Evolutionary conservation across 1,140 invertebrate species (phyloP).

Genomic region (Carposina sasakii): DNA sequence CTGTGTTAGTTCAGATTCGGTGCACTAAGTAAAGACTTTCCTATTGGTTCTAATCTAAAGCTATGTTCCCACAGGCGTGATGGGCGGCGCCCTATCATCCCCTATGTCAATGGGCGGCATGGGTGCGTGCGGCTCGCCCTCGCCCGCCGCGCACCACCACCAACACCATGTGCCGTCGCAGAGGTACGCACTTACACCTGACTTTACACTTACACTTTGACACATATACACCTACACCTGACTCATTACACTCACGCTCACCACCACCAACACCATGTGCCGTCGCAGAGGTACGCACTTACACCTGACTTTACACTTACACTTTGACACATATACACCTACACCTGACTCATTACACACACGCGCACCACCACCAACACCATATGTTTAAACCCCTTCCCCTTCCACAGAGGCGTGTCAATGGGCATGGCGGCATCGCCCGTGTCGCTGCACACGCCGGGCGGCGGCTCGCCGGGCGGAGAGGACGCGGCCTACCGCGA

Average conservation of each 20-base stretch:
- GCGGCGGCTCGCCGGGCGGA: conserved; percentile 77
- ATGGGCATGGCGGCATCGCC: conserved; percentile 84
- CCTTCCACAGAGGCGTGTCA: conserved; percentile 33
- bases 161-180: conserved; percentile 52
- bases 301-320: background rate
- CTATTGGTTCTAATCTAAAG: too few species aligned
- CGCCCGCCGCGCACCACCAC: conserved; percentile 53
- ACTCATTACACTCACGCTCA: conserved; percentile 21
- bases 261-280: conserved; percentile 50
- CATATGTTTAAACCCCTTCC: conserved; percentile 21
- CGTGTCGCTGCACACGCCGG: conserved; percentile 86
- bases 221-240: too few species aligned
- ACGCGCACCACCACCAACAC: conserved; percentile 43
- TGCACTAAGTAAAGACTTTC: too few species aligned
- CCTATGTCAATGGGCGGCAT: conserved; percentile 55
- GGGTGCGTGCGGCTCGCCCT: conserved; percentile 48
- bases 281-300: conserved; percentile 44
- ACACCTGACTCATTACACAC: conserved; percentile 5
- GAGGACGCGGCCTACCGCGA: conserved; percentile 94
- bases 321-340: too few species aligned
- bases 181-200: conserved; percentile 29
- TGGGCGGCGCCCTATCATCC: conserved; percentile 54
- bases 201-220: too few species aligned
- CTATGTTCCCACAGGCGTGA: conserved; percentile 30
- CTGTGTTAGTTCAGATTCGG: too few species aligned